Conservation (phyloP, 2,113 vertebrate genomes). For the Laticauda colubrina region DNA sequence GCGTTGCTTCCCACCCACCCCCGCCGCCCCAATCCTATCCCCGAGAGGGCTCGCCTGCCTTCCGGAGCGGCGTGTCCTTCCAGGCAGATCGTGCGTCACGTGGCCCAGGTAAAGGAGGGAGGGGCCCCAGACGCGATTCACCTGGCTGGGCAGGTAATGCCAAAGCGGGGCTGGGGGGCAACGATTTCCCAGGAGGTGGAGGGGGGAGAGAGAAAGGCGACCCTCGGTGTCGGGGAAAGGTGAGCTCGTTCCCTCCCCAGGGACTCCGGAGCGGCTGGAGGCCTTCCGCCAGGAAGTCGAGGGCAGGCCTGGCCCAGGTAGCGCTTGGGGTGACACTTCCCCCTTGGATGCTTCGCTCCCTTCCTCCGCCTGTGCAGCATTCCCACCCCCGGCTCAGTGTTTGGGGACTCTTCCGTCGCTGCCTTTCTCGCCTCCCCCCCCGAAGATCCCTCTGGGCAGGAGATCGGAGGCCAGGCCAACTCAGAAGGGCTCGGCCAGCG, state of each 20-base stretch:
- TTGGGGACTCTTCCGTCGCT: too few species aligned
- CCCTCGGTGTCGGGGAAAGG: not conserved
- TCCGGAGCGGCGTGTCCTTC: conserved; percentile 57
- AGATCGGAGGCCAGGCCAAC: not conserved
- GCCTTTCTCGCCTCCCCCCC: not conserved
- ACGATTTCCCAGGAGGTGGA: not conserved
- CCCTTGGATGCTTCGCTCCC: not conserved
- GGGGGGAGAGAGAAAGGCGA: not conserved
- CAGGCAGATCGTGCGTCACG: conserved; percentile 69
- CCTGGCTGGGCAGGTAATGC: conserved; percentile 69
- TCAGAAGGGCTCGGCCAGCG: not conserved
- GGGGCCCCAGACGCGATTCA: conserved; percentile 57
- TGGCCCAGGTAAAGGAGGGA: conserved; percentile 67
- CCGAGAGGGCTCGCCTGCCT: conserved; percentile 38
- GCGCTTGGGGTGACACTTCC: not conserved
- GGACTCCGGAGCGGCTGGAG: not conserved
- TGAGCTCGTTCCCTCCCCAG: not conserved
- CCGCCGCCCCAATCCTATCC: not conserved
- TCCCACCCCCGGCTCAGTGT: not conserved
- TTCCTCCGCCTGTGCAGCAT: not conserved
- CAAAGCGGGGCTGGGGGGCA: conserved; percentile 39
- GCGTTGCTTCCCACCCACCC: too few species aligned
- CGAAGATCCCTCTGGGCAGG: not conserved
- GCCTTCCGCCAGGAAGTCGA: not conserved
- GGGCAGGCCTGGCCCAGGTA: not conserved